phyloP scores from a whole-genome alignment of 2,888 invertebrate genomes.

The Prosapia bicincta region DNA sequence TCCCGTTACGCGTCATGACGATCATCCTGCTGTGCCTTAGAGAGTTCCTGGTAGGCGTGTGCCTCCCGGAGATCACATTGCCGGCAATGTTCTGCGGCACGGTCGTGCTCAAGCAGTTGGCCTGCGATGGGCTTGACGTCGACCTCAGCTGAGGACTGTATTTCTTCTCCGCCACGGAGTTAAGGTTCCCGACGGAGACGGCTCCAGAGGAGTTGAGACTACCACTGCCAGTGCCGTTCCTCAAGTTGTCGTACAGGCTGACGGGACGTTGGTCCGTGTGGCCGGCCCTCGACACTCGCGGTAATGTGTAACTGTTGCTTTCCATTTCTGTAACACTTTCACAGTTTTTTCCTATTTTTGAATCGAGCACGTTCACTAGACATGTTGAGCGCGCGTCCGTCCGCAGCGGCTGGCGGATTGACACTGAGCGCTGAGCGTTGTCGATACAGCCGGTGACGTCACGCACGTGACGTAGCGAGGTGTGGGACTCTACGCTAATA shows the following conservation, averaged over 20 bases:
- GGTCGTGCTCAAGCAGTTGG: slow-evolving; percentile 57
- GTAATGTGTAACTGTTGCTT: not conserved
- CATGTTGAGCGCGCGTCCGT: not conserved
- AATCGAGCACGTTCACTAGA: not conserved
- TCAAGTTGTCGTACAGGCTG: slow-evolving; percentile 40
- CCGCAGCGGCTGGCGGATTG: not conserved
- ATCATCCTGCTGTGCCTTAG: slow-evolving; percentile 67
- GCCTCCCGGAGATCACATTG: slow-evolving; percentile 59
- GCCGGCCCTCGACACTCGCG: not conserved
- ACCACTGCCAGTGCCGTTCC: slow-evolving; percentile 12
- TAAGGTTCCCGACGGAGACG: slow-evolving; percentile 30
- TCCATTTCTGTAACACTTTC: not conserved
- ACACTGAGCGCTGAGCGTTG: not conserved
- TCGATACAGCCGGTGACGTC: not conserved
- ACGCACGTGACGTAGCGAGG: not conserved
- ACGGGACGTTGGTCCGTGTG: slow-evolving; percentile 32
- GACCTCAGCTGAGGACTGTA: not conserved
- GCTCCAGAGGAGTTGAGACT: slow-evolving; percentile 28
- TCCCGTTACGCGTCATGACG: slow-evolving; percentile 58
- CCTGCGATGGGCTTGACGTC: slow-evolving; percentile 49
- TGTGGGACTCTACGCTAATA: no score
- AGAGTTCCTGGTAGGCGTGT: slow-evolving; percentile 65
- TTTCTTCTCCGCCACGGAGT: not conserved
- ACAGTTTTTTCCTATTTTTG: not conserved
- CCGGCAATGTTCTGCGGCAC: slow-evolving; percentile 66